Evolutionary conservation across 2,113 vertebrate species (phyloP), one percentile per base, ranked within the genome.

Genomic region (Psilopsiagon aymara): DNA sequence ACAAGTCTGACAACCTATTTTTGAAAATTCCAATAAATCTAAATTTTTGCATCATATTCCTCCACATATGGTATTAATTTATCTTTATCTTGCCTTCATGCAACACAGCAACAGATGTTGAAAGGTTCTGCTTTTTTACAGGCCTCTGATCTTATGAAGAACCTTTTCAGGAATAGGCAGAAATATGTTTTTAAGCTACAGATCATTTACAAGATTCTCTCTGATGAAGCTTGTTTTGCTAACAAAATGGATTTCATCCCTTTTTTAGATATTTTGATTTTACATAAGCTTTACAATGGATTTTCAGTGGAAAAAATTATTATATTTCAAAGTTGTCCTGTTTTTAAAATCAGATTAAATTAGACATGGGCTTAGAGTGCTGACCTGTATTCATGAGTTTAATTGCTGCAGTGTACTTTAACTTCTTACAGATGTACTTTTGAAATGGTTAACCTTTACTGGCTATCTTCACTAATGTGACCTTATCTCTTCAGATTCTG

Each of bases 21-120:
- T 94, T 81, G 94, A 91, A 97, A 95, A 96, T 97, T 97, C 82
- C 78, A 97, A 62, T 39, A 94, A 97, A 97, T 83, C 71, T 96
- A 89, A 76, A 96, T 90, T 97, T 97, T 95, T 96, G 84, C 97
- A 96, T 97, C 67, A 44, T 97, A 92, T 96, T 97, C 51, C 43
- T 94, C 89, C 82, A 88, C 97, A 97, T 97, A 95, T 97, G 98
- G 95, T 88, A 96, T 88, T 97, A 96, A 98, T 98, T 97, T 93
- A 95, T 92, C 90, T 96, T 95, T 93, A 71, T 97, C 96, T 97
- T 98, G 96, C 94, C 80, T 97, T 97, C 95, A 92, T 95, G 96
- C 76, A 97, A 94, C 86, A 95, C 76, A 97, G 94, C 86, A 97
- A 97, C 98, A 98, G 97, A 98, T 98, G 98, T 98, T 94, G 92